Evolutionary conservation across 37 sponge, comb jelly and placozoan genomes (phyloP).

Genomic region (Geodia barretti): DNA sequence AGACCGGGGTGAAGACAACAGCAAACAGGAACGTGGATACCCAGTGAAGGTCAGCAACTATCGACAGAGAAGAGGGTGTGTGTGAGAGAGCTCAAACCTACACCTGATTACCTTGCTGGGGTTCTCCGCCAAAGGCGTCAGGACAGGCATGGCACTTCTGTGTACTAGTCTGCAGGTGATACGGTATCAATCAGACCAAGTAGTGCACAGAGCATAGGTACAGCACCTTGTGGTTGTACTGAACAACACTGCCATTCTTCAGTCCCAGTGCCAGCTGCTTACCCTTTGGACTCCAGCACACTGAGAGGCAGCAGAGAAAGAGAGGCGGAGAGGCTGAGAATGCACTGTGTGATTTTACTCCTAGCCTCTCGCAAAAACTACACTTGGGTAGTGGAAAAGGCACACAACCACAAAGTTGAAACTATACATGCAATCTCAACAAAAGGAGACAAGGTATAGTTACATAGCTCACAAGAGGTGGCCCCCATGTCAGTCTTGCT

Average conservation of each 20-base stretch:
- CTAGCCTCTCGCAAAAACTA: not conserved
- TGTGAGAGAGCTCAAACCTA: not conserved
- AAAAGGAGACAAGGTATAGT: not conserved
- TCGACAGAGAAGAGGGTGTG: not conserved
- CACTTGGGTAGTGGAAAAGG: no score
- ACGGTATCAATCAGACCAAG: not conserved
- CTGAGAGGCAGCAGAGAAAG: conserved; percentile 24
- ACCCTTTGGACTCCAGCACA: conserved; percentile 93
- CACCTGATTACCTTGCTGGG: conserved; percentile 21
- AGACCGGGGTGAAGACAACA: conserved; percentile 48
- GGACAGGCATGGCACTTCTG: conserved; percentile 34
- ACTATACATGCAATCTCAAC: not conserved
- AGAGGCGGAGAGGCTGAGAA: not conserved
- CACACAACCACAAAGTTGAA: no score
- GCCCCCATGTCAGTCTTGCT: conserved; percentile 20
- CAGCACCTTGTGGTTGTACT: conserved; percentile 17
- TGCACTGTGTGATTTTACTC: not conserved
- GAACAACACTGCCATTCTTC: conserved; percentile 57
- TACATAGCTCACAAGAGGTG: conserved; percentile 23
- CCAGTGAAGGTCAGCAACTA: conserved; percentile 71
- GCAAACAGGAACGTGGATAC: conserved; percentile 66
- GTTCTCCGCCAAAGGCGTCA: conserved; percentile 13
- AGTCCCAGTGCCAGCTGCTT: conserved; percentile 87
- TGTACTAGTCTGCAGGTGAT: not conserved
- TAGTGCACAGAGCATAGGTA: not conserved